Evolutionary conservation across 2,113 vertebrate species (phyloP), one percentile per base, ranked within the genome.

Genomic region (Cololabis saira): DNA sequence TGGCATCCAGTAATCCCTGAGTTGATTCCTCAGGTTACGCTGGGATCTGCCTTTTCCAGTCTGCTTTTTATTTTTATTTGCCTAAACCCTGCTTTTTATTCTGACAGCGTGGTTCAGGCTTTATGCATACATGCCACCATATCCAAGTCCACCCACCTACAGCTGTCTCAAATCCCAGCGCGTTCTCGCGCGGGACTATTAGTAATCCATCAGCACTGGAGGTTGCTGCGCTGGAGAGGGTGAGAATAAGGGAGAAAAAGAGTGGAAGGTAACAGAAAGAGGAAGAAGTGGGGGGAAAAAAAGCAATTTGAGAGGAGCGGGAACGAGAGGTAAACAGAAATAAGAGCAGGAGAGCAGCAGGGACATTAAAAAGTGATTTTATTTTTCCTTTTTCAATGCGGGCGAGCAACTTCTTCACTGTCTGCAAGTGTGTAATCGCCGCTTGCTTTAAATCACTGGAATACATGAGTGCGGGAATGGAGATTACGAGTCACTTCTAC

Each of bases 201-300:
- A 87, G 84, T 74, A 82, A 86, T 85, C 83, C 81, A 85, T 84
- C 83, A 83, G 61, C 16, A 48, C 61, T 89, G 76, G 64, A 74
- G 77, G 76, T 47, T 78, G 67, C 67, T 10, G 50, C 50, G 45
- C 56, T 19, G 69, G 63, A 60, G 50, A 74, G 54, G 41, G 43
- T 41, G 56, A 64, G 66, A 61, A 33, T 62, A n/a, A 53, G 17
- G 15, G 56, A 47, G 27, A 37, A 4, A 21, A 37, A 0, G 13
- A 37, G 33, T 37, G 10, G 6, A 11, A 37, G 33, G 33, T 37
- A 37, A 37, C 5, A 9, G 33, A 33, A 49, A 43, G 40, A 19
- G 47, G 52, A 61, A 50, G 21, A 12, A 15, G 48, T 22, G 24
- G 42, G 24, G 42, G 19, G 15, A 60, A 52, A 53, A 61, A 42